A percentile compares a stretch with the other conserved stretches of the same genome.
Conservation (phyloP, 2,888 invertebrate genomes). For the Hypselothyrea guttata region DNA sequence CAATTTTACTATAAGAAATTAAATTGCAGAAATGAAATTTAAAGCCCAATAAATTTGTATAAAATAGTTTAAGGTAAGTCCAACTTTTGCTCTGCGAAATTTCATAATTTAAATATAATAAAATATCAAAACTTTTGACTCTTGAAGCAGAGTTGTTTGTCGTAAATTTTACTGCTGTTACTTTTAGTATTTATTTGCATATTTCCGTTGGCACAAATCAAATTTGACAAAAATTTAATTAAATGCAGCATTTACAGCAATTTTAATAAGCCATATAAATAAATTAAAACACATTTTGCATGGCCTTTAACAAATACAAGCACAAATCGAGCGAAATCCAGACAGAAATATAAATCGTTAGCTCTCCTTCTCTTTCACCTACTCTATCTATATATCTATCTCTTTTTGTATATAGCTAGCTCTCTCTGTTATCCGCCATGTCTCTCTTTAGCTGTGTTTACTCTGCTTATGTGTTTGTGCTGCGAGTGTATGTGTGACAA, state of each 20-base stretch:
- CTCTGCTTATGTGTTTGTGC: slow-evolving; percentile 14
- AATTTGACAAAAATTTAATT: slow-evolving; percentile 71
- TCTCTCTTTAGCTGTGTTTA: background rate
- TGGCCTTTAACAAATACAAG: slow-evolving; percentile 4
- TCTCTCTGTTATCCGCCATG: too few species aligned
- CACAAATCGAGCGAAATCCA: slow-evolving; percentile 5
- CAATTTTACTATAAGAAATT: too few species aligned
- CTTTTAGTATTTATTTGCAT: slow-evolving; percentile 10
- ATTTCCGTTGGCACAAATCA: slow-evolving; percentile 50
- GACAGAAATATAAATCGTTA: slow-evolving; percentile 33
- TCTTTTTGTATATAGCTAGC: slow-evolving; percentile 19
- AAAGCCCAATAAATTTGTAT: too few species aligned
- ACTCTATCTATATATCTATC: too few species aligned
- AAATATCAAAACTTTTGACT: too few species aligned
- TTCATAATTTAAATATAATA: too few species aligned
- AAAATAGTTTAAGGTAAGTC: too few species aligned
- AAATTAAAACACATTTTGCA: slow-evolving; percentile 55
- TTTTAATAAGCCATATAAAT: slow-evolving; percentile 74
- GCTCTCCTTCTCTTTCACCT: too few species aligned
- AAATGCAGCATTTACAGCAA: slow-evolving; percentile 62
- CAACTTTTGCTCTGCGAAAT: too few species aligned
- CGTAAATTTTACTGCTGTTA: too few species aligned
- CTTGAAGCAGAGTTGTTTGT: too few species aligned
- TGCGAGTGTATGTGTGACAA: slow-evolving; percentile 38
- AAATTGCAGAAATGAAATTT: too few species aligned